A percentile compares a stretch with the other conserved stretches of the same genome.
Evolutionary conservation across 1,140 invertebrate genomes (phyloP).

Genomic region (Trichonephila clavipes): DNA sequence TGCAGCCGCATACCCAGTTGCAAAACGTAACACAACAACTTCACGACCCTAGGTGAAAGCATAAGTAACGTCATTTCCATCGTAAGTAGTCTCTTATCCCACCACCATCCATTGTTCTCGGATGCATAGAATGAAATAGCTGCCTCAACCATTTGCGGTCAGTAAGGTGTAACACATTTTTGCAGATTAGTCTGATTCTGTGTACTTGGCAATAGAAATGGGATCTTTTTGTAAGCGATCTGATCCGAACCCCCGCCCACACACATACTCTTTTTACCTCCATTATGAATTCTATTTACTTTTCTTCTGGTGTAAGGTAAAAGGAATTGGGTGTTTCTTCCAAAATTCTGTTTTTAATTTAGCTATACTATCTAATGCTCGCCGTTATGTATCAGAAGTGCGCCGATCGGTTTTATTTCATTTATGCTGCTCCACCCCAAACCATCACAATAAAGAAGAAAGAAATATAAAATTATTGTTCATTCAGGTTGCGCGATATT

Average conservation of each 20-base stretch:
- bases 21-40: background rate
- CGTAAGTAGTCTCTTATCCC: background rate
- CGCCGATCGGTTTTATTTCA: no score
- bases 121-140: background rate
- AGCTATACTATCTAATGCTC: no score
- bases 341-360: no score
- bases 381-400: no score
- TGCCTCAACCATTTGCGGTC: background rate
- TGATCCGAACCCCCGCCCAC: background rate
- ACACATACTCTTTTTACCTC: background rate
- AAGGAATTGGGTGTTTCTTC: no score
- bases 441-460: no score
- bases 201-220: background rate
- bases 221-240: background rate
- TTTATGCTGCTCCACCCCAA: no score
- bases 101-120: background rate
- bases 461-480: no score
- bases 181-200: background rate
- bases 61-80: slow-evolving; percentile 3
- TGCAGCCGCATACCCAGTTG: background rate
- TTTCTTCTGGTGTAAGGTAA: background rate
- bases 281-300: background rate
- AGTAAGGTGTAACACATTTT: background rate
- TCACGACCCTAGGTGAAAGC: background rate
- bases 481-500: no score